phyloP scores from a whole-genome alignment of 1,140 invertebrate genomes.

The Caenorhabditis briggsae region DNA sequence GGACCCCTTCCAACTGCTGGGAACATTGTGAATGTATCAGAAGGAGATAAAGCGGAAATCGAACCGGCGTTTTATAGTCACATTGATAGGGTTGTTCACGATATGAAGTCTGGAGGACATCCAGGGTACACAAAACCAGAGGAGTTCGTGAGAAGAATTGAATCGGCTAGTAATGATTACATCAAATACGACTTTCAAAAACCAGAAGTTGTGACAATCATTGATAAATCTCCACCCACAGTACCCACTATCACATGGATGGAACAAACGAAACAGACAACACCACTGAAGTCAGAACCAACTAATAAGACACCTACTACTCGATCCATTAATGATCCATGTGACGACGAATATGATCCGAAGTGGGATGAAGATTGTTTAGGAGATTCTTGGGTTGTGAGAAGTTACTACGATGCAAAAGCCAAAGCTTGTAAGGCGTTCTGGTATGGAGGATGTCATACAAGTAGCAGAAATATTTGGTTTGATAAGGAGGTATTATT shows the following conservation, averaged over 20 bases:
- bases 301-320: neutral
- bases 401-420: conserved; percentile 49
- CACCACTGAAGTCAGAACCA: neutral
- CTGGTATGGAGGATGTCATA: conserved; percentile 59
- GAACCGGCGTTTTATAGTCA: conserved; percentile 35
- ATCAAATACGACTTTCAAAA: conserved; percentile 43
- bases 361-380: conserved; percentile 58
- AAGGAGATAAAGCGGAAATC: conserved; percentile 32
- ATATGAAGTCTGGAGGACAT: conserved; percentile 36
- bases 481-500: conserved; percentile 51
- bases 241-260: neutral
- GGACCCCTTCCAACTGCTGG: neutral
- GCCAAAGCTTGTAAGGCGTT: conserved; percentile 47
- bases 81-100: conserved; percentile 41
- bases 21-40: conserved; percentile 35
- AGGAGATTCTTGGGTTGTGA: conserved; percentile 53
- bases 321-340: conserved; percentile 58
- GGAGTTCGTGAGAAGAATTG: conserved; percentile 49
- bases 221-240: conserved; percentile 25
- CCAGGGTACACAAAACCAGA: conserved; percentile 35
- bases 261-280: neutral
- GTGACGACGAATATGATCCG: conserved; percentile 71
- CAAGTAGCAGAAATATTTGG: conserved; percentile 58
- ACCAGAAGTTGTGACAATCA: conserved; percentile 11
- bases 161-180: conserved; percentile 14